These are phyloP conservation scores for Epinephelus malabaricus DNA, from an alignment of 2,797 vertebrate species.

Conservation along the genomic window DNA sequence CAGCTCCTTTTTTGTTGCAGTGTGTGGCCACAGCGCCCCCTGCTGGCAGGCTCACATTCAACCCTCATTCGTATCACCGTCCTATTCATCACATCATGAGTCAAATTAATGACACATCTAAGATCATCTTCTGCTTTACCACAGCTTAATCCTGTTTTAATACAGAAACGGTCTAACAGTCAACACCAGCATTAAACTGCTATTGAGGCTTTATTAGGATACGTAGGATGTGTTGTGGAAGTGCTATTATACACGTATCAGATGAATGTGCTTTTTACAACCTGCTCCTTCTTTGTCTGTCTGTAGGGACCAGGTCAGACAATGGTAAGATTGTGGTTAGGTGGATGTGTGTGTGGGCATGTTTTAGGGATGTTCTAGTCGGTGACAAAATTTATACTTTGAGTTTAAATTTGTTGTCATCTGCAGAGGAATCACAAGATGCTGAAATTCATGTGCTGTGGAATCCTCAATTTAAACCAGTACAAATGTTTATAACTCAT, in stretches of 20 bases:
- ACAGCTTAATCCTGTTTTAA: slow-evolving; percentile 22
- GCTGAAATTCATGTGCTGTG: background rate
- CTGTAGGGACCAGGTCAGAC: slow-evolving; percentile 91
- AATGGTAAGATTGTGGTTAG: slow-evolving; percentile 89
- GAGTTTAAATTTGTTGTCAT: background rate
- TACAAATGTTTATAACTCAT: background rate
- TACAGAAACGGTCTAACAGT: slow-evolving; percentile 1
- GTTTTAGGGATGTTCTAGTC: slow-evolving; percentile 62
- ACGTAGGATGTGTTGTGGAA: slow-evolving; percentile 1
- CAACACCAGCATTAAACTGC: slow-evolving; percentile 23
- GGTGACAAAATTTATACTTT: background rate
- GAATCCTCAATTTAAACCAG: background rate
- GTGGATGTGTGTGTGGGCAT: slow-evolving; percentile 63
- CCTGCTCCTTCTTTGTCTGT: slow-evolving; percentile 73
- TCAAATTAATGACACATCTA: slow-evolving; percentile 40
- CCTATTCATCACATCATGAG: slow-evolving; percentile 37
- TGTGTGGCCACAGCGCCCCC: slow-evolving; percentile 69
- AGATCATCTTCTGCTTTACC: slow-evolving; percentile 56
- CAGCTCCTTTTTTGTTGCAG: slow-evolving; percentile 18
- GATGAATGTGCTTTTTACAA: slow-evolving; percentile 53
- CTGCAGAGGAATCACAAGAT: slow-evolving; percentile 9
- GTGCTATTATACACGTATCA: background rate
- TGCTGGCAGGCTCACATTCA: slow-evolving; percentile 59
- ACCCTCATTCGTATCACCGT: slow-evolving; percentile 23
- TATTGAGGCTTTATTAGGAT: slow-evolving; percentile 4